A percentile compares a stretch with the other conserved stretches of the same genome.
phyloP scores from a whole-genome alignment of 2,888 invertebrate genomes.

The Hedychridium roseum region DNA sequence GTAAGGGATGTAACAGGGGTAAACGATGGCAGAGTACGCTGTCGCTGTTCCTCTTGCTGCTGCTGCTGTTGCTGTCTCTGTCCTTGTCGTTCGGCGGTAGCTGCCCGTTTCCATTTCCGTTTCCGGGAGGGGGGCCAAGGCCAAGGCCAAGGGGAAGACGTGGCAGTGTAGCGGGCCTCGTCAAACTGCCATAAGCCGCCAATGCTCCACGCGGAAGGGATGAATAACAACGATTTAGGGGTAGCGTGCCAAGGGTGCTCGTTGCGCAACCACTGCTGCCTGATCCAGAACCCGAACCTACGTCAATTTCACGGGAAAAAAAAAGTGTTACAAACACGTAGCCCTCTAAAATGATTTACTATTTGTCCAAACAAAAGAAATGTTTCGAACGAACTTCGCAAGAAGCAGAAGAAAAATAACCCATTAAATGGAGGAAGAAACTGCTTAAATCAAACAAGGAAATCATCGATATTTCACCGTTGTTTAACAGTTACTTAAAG shows the following conservation, averaged over 20 bases:
- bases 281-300: constrained; percentile 63
- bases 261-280: constrained; percentile 63
- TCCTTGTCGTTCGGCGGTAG: constrained; percentile 48
- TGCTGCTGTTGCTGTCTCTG: constrained; percentile 54
- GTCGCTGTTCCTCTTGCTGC: constrained; percentile 67
- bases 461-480: too few species aligned
- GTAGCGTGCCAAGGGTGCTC: constrained; percentile 54
- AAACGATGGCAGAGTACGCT: constrained; percentile 66
- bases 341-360: too few species aligned
- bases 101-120: constrained; percentile 36
- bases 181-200: constrained; percentile 64
- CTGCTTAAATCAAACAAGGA: too few species aligned
- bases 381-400: too few species aligned
- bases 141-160: constrained; percentile 65
- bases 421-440: too few species aligned
- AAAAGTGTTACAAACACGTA: too few species aligned
- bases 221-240: constrained; percentile 62
- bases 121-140: constrained; percentile 51
- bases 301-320: not conserved
- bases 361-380: too few species aligned
- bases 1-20: constrained; percentile 65
- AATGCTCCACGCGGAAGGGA: constrained; percentile 65
- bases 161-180: constrained; percentile 65
- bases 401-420: too few species aligned
- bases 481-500: too few species aligned